Conservation (phyloP, 2,113 vertebrate species). For the Isichthys henryi region DNA sequence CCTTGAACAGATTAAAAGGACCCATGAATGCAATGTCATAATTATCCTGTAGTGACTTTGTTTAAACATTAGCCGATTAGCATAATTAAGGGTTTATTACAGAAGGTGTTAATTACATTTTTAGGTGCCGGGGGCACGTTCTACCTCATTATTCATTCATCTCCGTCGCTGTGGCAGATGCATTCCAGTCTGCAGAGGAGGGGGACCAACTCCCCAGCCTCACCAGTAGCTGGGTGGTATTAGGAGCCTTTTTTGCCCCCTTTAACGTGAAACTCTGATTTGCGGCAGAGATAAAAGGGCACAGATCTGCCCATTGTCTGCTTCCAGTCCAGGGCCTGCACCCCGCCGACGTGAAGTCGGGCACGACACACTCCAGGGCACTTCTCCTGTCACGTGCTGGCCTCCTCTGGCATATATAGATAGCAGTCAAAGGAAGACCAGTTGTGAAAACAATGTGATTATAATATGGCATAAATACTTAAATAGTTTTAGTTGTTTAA, state of each 20-base stretch:
- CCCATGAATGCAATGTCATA: conserved; percentile 19
- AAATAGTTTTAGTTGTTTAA: not conserved
- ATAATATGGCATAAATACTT: not conserved
- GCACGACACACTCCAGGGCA: not conserved
- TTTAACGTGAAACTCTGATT: not conserved
- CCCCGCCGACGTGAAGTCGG: not conserved
- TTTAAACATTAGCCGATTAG: conserved; percentile 25
- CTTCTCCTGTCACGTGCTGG: not conserved
- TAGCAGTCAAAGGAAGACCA: not conserved
- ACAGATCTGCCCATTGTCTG: not conserved
- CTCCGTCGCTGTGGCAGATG: not conserved
- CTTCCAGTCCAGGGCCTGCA: not conserved
- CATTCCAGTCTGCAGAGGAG: not conserved
- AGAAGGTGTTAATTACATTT: conserved; percentile 21
- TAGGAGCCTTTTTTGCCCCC: not conserved
- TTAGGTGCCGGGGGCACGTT: conserved; percentile 17
- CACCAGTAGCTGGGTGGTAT: not conserved
- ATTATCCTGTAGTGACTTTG: conserved; percentile 23
- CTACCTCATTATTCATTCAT: not conserved
- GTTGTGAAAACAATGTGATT: not conserved
- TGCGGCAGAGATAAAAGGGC: not conserved
- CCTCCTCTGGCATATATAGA: not conserved
- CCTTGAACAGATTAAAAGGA: conserved; percentile 9
- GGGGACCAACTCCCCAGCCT: not conserved
- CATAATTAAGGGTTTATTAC: conserved; percentile 28